These are phyloP conservation scores for Garrulus glandarius DNA, from an alignment of 2,797 vertebrate species.

Conservation along the genomic window DNA sequence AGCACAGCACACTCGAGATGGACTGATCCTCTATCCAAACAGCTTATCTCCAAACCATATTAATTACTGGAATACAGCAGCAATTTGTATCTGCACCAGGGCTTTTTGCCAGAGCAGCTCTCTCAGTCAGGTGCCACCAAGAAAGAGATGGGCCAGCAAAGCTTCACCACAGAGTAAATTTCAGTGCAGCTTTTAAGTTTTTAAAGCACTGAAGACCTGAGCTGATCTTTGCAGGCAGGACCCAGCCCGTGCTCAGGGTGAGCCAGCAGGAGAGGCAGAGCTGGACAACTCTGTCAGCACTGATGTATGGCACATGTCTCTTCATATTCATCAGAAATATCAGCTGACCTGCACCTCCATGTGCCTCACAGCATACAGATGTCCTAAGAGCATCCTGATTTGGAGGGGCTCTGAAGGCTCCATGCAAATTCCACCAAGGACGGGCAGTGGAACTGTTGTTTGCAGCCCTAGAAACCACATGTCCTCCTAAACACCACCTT, in stretches of 20 bases:
- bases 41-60: not conserved
- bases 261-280: not conserved
- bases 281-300: not conserved
- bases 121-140: not conserved
- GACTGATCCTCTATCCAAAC: not conserved
- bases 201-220: not conserved
- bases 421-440: not conserved
- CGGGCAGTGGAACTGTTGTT: not conserved
- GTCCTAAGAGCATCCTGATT: not conserved
- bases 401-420: not conserved
- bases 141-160: not conserved
- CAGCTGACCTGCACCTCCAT: not conserved
- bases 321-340: not conserved
- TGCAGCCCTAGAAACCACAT: rapidly evolving
- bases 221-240: not conserved
- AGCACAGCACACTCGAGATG: rapidly evolving
- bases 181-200: not conserved
- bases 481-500: not conserved
- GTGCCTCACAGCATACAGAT: not conserved
- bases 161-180: not conserved
- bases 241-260: not conserved
- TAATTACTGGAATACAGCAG: not conserved
- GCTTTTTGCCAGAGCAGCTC: not conserved
- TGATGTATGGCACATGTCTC: not conserved
- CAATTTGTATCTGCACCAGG: not conserved